Evolutionary conservation across 2,888 invertebrate genomes (phyloP), one percentile per base, ranked within the genome.

Genomic region (Pseudoips prasinana): DNA sequence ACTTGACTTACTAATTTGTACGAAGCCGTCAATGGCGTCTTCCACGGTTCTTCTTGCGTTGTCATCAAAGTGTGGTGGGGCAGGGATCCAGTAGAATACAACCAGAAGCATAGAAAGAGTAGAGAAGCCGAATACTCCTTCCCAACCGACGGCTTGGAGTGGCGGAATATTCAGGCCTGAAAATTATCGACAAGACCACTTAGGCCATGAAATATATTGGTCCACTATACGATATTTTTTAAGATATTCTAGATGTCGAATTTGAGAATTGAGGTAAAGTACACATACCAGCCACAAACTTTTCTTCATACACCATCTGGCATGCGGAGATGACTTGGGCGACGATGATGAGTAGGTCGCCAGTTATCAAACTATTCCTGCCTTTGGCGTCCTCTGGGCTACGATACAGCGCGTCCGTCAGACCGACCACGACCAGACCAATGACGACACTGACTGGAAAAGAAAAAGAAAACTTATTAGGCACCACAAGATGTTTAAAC

Each of bases 281-380:
- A n/a, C n/a, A n/a, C 43, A 39, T 51, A 86, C 88, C 93, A 38
- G 92, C 89, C 0, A 98, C 92, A 74, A 93, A 96, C 81, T 96
- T 96, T 74, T 99, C 98, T 77, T 99, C 98, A 45, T 96, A 93
- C 0, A 98, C 97, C 94, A 98, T 97, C 85, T 98, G 98, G 35
- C 93, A 91, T 0, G 97, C 94, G 8, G 94, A 94, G 50, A 98
- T 92, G 27, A 98, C 92, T 69, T 94, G 94, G 0, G 94, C 94
- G 29, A 92, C 85, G 28, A 95, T 90, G 51, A 95, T 93, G 18
- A 95, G 87, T 44, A 94, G 72, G 73, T 95, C 94, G 0, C 95
- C 96, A 2, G 96, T 95, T 55, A 98, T 92, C 28, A 97, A 90
- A 30, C 93, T 93, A 75, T 96, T 96, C 20, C 77, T 68, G 7